Percentiles rank a stretch among this genome's conserved stretches.
Evolutionary conservation across 2,888 invertebrate genomes (phyloP).

Genomic region (Malachius bipustulatus): DNA sequence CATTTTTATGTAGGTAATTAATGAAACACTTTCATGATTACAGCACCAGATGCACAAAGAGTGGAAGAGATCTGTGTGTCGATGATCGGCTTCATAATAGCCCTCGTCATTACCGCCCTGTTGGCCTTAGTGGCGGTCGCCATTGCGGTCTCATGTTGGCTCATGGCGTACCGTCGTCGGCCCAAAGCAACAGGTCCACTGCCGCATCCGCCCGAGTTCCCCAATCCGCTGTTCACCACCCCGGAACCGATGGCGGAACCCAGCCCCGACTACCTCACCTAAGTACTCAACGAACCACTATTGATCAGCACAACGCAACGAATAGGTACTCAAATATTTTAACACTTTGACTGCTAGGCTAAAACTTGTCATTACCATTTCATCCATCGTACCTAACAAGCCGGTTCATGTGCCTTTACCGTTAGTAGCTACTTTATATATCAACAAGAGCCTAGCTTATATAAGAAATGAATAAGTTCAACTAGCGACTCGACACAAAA

Average conservation of each 20-base stretch:
- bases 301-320: slow-evolving; percentile 11
- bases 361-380: too few relatives aligned
- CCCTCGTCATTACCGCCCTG: slow-evolving; percentile 81
- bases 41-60: slow-evolving; percentile 44
- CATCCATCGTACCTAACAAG: too few relatives aligned
- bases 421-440: too few relatives aligned
- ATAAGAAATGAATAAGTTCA: too few relatives aligned
- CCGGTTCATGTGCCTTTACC: too few relatives aligned
- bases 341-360: too few relatives aligned
- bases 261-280: slow-evolving; percentile 66
- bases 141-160: slow-evolving; percentile 89
- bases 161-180: slow-evolving; percentile 82
- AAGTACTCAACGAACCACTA: slow-evolving; percentile 21
- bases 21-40: too few relatives aligned
- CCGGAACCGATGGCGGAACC: slow-evolving; percentile 71
- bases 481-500: too few relatives aligned
- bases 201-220: slow-evolving; percentile 91
- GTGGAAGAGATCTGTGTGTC: slow-evolving; percentile 86
- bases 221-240: slow-evolving; percentile 82
- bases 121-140: slow-evolving; percentile 87
- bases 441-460: too few relatives aligned
- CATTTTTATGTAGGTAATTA: too few relatives aligned
- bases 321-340: too few relatives aligned
- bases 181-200: slow-evolving; percentile 80
- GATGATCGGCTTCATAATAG: slow-evolving; percentile 85